phyloP scores from a whole-genome alignment of 1,140 invertebrate species.

The Drosophila quadrilineata region DNA sequence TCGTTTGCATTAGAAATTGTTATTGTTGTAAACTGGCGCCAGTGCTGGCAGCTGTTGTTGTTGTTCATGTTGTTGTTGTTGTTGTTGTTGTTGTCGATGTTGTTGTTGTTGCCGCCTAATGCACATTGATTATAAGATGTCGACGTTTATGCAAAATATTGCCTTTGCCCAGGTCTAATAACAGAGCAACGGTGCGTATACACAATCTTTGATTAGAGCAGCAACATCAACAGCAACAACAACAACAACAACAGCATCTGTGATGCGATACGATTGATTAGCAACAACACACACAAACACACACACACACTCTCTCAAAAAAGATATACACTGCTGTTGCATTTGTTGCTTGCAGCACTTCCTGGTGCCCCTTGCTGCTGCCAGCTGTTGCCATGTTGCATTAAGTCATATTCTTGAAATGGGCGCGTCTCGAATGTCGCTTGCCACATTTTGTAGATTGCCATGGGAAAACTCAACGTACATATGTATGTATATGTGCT shows the following conservation, averaged over 20 bases:
- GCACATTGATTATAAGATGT: slow-evolving; percentile 66
- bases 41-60: slow-evolving; percentile 8
- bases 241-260: background rate
- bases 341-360: slow-evolving; percentile 38
- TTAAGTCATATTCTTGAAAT: slow-evolving; percentile 44
- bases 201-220: slow-evolving; percentile 68
- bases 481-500: too few species aligned
- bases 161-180: slow-evolving; percentile 47
- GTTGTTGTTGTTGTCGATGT: slow-evolving; percentile 12
- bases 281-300: background rate
- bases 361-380: slow-evolving; percentile 36
- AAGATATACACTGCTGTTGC: background rate
- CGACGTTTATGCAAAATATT: slow-evolving; percentile 75
- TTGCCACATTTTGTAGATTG: slow-evolving; percentile 2
- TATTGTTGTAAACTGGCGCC: background rate
- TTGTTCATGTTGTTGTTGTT: slow-evolving; percentile 3
- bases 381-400: slow-evolving; percentile 17
- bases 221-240: background rate
- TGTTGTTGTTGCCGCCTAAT: slow-evolving; percentile 29
- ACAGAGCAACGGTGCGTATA: slow-evolving; percentile 68
- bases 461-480: background rate
- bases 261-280: too few species aligned
- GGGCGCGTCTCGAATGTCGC: slow-evolving; percentile 23
- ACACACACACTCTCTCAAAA: background rate
- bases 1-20: slow-evolving; percentile 34